Evolutionary conservation across 2,888 invertebrate species (phyloP).

Genomic region (Platycheirus albimanus): DNA sequence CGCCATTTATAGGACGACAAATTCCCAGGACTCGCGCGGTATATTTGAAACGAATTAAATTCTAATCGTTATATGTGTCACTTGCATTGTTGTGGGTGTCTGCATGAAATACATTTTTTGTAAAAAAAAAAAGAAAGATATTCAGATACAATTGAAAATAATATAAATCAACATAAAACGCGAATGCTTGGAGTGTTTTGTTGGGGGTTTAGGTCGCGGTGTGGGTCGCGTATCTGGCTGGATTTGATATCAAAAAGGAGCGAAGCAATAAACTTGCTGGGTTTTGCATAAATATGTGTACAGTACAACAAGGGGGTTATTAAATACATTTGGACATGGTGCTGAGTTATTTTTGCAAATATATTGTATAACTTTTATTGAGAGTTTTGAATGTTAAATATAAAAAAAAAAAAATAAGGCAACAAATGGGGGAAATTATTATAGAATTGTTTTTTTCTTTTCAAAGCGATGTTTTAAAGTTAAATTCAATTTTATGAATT

Average conservation of each 20-base stretch:
- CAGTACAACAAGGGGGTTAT: background rate
- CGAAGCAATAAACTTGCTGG: background rate
- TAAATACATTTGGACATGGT: background rate
- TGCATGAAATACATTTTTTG: constrained; percentile 18
- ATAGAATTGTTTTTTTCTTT: no score
- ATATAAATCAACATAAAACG: constrained; percentile 20
- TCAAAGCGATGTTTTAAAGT: no score
- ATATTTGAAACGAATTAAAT: constrained; percentile 39
- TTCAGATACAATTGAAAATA: constrained; percentile 2
- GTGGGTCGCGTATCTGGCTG: background rate
- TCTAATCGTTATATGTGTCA: constrained; percentile 54
- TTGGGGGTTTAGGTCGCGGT: background rate
- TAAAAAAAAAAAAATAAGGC: no score
- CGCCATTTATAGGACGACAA: background rate
- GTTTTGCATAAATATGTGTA: constrained; percentile 8
- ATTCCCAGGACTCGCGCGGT: background rate
- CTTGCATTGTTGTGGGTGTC: constrained; percentile 23
- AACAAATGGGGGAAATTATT: no score
- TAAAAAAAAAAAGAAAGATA: background rate
- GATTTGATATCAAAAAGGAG: constrained; percentile 1
- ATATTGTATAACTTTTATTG: background rate
- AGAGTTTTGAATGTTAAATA: background rate
- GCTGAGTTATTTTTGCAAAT: background rate
- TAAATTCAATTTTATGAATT: no score
- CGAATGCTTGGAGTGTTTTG: background rate